These are phyloP conservation scores for Acrobasis repandana DNA, from an alignment of 2,888 invertebrate species.

Conservation along the genomic window DNA sequence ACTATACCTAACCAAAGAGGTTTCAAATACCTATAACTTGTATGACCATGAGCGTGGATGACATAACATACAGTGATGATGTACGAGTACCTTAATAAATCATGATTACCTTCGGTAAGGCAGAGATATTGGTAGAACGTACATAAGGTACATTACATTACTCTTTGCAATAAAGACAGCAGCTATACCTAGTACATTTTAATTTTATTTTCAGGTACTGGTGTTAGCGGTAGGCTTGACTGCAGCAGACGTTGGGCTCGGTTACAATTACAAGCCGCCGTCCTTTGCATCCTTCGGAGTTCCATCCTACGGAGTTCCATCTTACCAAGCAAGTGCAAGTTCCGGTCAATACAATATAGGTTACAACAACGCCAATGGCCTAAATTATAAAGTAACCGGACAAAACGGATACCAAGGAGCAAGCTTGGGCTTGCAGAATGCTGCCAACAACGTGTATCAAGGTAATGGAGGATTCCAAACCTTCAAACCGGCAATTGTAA, in stretches of 20 bases:
- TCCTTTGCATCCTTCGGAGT: conserved; percentile 60
- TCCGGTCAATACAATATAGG: conserved; percentile 42
- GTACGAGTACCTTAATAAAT: too few species aligned
- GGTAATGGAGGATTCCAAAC: conserved; percentile 4
- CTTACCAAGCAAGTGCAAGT: conserved; percentile 47
- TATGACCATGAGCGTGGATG: too few species aligned
- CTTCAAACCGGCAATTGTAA: background rate
- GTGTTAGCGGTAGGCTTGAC: conserved; percentile 53
- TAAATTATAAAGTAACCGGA: conserved; percentile 35
- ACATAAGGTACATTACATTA: too few species aligned
- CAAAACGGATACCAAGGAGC: conserved; percentile 23
- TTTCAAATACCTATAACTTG: too few species aligned
- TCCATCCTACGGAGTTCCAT: conserved; percentile 68
- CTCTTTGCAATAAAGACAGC: too few species aligned
- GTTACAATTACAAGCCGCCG: conserved; percentile 70
- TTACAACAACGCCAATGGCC: conserved; percentile 30
- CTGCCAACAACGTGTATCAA: conserved; percentile 4
- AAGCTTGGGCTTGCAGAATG: conserved; percentile 29
- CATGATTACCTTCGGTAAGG: too few species aligned
- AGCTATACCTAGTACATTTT: background rate
- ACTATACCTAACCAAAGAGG: too few species aligned
- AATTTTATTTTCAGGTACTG: conserved; percentile 52
- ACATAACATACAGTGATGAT: too few species aligned
- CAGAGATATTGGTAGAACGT: too few species aligned
- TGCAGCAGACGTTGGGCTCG: conserved; percentile 60